Percentiles rank a stretch among this genome's conserved stretches.
phyloP scores from a whole-genome alignment of 2,113 vertebrate genomes.

The Phalacrocorax pelagicus region DNA sequence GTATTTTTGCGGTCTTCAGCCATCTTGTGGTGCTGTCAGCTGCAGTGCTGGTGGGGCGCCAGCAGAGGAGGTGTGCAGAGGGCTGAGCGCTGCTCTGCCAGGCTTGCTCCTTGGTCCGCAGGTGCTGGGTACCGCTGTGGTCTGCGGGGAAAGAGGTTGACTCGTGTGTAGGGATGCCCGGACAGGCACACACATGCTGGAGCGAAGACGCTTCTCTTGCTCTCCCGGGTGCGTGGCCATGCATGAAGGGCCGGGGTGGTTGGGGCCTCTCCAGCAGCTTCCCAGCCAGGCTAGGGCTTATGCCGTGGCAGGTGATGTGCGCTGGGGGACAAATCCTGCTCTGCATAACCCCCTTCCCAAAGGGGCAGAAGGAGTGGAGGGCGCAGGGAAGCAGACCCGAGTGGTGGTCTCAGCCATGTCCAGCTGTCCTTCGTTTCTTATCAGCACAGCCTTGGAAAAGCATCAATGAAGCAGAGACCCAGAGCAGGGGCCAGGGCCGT shows the following conservation, averaged over 20 bases:
- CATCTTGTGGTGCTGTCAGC: not conserved
- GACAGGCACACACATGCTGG: fast-evolving
- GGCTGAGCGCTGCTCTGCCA: not conserved
- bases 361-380: not conserved
- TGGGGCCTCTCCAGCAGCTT: not conserved
- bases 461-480: not conserved
- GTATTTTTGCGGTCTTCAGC: not conserved
- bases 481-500: not conserved
- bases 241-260: not conserved
- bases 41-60: not conserved
- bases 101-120: not conserved
- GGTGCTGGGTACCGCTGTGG: fast-evolving
- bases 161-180: not conserved
- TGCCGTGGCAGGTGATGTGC: not conserved
- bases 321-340: not conserved
- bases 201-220: not conserved
- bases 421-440: not conserved
- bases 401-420: not conserved
- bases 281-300: not conserved
- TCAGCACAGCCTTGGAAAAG: not conserved
- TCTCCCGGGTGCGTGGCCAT: fast-evolving
- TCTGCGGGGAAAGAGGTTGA: not conserved
- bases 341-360: not conserved
- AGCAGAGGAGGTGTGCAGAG: not conserved
- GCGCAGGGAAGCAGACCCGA: not conserved